A percentile compares a stretch with the other conserved stretches of the same genome.
Evolutionary conservation across 2,113 vertebrate genomes (phyloP).

Genomic region (Myiozetetes cayanensis): DNA sequence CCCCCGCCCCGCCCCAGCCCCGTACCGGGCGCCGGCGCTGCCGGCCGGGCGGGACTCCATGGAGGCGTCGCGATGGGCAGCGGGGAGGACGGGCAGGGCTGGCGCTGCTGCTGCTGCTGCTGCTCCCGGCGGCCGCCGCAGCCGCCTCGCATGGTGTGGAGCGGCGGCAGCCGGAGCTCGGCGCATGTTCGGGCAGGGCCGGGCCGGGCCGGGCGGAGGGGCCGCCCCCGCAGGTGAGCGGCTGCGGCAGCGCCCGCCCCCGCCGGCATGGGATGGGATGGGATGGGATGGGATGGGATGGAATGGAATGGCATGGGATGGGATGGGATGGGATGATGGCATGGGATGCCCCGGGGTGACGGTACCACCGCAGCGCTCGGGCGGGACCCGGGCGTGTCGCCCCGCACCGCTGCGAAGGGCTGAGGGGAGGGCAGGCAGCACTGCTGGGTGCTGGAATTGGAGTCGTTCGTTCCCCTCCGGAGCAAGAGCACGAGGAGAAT

Average conservation of each 20-base stretch:
- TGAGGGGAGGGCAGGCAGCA: too few species aligned
- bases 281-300: neutral
- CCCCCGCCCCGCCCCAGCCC: neutral
- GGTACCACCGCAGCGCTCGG: neutral
- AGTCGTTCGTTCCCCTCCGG: neutral
- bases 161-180: neutral
- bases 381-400: neutral
- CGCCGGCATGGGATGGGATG: neutral
- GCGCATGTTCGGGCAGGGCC: slow-evolving; percentile 29
- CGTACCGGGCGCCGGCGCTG: slow-evolving; percentile 12
- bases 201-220: neutral
- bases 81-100: neutral
- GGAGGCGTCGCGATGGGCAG: neutral
- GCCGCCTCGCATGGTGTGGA: neutral
- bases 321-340: neutral
- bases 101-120: neutral
- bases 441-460: fast-evolving
- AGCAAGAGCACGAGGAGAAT: neutral
- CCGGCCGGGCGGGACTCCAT: neutral
- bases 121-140: neutral
- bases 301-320: neutral
- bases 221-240: slow-evolving; percentile 29
- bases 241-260: neutral
- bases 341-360: neutral
- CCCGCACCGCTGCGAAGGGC: neutral